Conservation (phyloP, 2,113 vertebrate genomes). For the Rhinoderma darwinii region DNA sequence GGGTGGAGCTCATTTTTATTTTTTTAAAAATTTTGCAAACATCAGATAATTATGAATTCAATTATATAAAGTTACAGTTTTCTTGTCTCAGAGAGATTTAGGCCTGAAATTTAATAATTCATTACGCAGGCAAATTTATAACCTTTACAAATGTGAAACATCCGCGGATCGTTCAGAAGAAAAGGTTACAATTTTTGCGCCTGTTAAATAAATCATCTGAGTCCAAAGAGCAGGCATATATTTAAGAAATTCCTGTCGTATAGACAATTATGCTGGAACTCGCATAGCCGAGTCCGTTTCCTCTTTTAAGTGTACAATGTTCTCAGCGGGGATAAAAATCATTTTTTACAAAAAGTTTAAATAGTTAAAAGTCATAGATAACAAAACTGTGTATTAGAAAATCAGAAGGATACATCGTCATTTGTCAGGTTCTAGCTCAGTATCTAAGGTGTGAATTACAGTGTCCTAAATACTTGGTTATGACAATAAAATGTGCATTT, state of each 20-base stretch:
- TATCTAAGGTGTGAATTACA: background rate
- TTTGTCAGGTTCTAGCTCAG: background rate
- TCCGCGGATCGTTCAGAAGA: conserved; percentile 44
- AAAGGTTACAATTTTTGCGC: conserved; percentile 57
- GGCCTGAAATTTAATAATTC: conserved; percentile 52
- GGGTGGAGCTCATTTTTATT: background rate
- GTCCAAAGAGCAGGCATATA: conserved; percentile 48
- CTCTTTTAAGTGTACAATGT: background rate
- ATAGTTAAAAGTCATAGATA: background rate
- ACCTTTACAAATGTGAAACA: conserved; percentile 59
- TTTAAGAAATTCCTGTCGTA: conserved; percentile 36
- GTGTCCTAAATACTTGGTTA: background rate
- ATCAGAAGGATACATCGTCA: background rate
- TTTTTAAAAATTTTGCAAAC: background rate
- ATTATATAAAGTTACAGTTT: conserved; percentile 50
- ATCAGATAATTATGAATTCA: conserved; percentile 31
- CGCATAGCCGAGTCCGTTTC: background rate
- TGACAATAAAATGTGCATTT: too few species aligned
- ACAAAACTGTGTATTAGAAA: background rate
- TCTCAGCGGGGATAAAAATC: background rate
- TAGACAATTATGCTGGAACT: conserved; percentile 8
- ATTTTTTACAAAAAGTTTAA: background rate
- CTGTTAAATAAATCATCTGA: conserved; percentile 59
- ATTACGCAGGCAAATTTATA: conserved; percentile 57
- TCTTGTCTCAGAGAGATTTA: conserved; percentile 38